These are phyloP conservation scores for Eristalinus sepulchralis DNA, from an alignment of 2,888 invertebrate species.

Conservation along the genomic window DNA sequence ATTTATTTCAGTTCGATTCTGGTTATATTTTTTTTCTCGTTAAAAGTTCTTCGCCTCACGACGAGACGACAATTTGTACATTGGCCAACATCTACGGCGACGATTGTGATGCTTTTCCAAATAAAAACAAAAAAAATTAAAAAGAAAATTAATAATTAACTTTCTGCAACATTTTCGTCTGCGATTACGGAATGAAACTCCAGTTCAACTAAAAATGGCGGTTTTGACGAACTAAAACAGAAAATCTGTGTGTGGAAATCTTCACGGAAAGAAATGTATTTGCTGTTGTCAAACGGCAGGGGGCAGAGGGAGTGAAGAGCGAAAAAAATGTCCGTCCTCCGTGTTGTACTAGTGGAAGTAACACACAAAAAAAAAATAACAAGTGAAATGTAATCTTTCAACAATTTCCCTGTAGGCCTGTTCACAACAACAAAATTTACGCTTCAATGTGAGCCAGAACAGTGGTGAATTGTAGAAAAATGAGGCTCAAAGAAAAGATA, in stretches of 20 bases:
- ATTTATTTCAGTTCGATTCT: constrained; percentile 29
- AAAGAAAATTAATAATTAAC: constrained; percentile 18
- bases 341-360: constrained; percentile 25
- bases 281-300: constrained; percentile 11
- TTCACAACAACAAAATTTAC: constrained; percentile 22
- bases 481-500: not conserved
- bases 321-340: constrained; percentile 31
- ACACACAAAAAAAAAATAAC: not conserved
- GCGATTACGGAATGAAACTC: constrained; percentile 48
- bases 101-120: constrained; percentile 32
- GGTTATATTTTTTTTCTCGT: constrained; percentile 4
- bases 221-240: constrained; percentile 61
- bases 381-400: constrained; percentile 21
- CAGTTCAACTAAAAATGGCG: constrained; percentile 66
- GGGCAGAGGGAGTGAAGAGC: constrained; percentile 6
- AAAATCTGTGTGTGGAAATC: constrained; percentile 49
- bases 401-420: constrained; percentile 34
- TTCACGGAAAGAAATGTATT: constrained; percentile 41
- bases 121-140: not conserved
- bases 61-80: constrained; percentile 47
- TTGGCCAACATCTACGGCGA: constrained; percentile 38
- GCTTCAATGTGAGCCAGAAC: not conserved
- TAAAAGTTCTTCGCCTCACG: constrained; percentile 40
- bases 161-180: constrained; percentile 51
- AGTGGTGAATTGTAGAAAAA: constrained; percentile 9